A percentile compares a stretch with the other conserved stretches of the same genome.
These are phyloP conservation scores for Cepphus grylle DNA, from an alignment of 2,113 vertebrate species.

Conservation along the genomic window DNA sequence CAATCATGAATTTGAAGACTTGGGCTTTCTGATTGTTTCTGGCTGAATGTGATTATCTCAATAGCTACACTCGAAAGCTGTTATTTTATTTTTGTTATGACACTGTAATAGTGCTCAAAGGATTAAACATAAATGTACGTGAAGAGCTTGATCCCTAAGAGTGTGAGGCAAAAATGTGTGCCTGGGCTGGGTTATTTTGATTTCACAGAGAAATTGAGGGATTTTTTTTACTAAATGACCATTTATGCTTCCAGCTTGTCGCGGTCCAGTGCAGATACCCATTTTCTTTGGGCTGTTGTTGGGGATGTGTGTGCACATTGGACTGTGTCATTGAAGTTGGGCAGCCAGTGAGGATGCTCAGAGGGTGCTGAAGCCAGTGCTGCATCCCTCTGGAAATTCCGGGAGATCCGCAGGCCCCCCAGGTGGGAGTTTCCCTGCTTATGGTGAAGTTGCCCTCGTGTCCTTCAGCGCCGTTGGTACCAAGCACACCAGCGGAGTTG, in stretches of 20 bases:
- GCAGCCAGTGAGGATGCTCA: background rate
- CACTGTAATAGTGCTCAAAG: background rate
- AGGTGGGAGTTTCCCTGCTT: background rate
- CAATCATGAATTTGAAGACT: background rate
- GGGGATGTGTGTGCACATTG: accelerated
- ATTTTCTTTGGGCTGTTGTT: accelerated
- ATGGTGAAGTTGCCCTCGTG: background rate
- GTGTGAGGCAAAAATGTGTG: background rate
- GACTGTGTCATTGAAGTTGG: background rate
- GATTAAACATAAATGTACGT: background rate
- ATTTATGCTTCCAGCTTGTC: background rate
- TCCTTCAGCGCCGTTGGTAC: background rate
- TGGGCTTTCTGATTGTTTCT: background rate
- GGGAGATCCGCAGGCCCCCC: background rate
- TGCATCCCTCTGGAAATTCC: background rate
- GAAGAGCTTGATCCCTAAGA: background rate
- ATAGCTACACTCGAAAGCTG: background rate
- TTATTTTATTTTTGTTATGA: background rate
- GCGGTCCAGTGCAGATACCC: accelerated
- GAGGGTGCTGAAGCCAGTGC: background rate
- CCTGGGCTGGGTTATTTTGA: background rate
- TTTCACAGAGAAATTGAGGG: background rate
- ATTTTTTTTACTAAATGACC: background rate
- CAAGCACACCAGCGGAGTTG: background rate
- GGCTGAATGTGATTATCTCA: conserved; percentile 2